Conservation (phyloP, 2,797 vertebrate species). For the Paedocypris micromegethes region DNA sequence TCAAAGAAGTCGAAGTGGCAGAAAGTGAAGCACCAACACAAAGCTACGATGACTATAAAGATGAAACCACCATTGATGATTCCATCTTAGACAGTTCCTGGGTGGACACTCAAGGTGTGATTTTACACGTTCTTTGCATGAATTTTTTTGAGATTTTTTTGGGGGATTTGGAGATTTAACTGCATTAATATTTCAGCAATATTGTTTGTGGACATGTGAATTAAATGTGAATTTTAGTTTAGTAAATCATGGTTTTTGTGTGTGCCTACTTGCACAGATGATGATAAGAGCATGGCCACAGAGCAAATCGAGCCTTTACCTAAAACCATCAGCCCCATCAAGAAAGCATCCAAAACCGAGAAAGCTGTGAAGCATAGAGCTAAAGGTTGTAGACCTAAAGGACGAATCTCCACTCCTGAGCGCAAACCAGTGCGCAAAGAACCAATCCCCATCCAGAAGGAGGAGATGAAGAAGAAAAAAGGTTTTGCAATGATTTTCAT, state of each 20-base stretch:
- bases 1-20: conserved; percentile 69
- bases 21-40: conserved; percentile 83
- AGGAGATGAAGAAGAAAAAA: conserved; percentile 99
- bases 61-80: conserved; percentile 97
- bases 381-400: conserved; percentile 79
- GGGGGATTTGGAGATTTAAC: not conserved
- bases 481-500: conserved; percentile 64
- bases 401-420: conserved; percentile 90
- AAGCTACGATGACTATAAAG: conserved; percentile 86
- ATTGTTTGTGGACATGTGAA: not conserved
- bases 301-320: conserved; percentile 80
- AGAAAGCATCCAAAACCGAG: conserved; percentile 74
- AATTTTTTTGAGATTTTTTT: not conserved
- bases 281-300: conserved; percentile 91
- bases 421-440: conserved; percentile 91
- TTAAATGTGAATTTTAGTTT: not conserved
- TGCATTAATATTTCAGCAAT: not conserved
- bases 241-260: not conserved
- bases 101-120: conserved; percentile 96
- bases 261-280: conserved; percentile 70
- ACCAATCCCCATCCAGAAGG: conserved; percentile 83
- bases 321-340: conserved; percentile 71
- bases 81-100: conserved; percentile 98
- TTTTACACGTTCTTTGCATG: conserved; percentile 26
- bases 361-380: conserved; percentile 69